phyloP scores from a whole-genome alignment of 2,888 invertebrate species.

The Coleophora flavipennella region DNA sequence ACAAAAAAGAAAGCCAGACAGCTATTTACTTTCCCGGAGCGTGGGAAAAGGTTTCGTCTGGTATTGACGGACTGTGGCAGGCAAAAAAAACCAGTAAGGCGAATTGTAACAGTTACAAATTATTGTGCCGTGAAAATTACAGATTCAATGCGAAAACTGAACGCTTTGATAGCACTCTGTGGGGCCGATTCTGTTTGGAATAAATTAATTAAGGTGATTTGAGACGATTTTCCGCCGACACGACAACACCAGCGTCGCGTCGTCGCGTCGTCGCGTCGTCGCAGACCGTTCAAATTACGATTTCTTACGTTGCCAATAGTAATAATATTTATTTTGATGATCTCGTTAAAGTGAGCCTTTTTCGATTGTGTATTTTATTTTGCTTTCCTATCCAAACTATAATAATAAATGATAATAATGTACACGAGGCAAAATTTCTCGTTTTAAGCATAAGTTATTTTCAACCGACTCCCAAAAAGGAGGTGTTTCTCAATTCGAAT shows the following conservation, averaged over 20 bases:
- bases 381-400: too few relatives aligned
- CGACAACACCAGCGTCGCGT: too few relatives aligned
- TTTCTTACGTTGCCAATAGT: slow-evolving; percentile 39
- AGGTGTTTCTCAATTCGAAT: too few relatives aligned
- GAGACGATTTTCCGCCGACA: slow-evolving; percentile 54
- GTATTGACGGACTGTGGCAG: not conserved
- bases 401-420: too few relatives aligned
- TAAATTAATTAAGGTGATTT: slow-evolving; percentile 67
- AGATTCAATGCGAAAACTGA: slow-evolving; percentile 64
- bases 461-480: too few relatives aligned
- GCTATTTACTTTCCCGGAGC: slow-evolving; percentile 52
- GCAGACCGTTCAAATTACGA: slow-evolving; percentile 56
- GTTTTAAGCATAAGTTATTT: too few relatives aligned
- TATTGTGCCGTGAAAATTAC: slow-evolving; percentile 69
- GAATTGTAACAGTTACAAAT: slow-evolving; percentile 61
- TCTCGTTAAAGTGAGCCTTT: too few relatives aligned
- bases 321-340: slow-evolving; percentile 15
- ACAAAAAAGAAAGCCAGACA: slow-evolving; percentile 48
- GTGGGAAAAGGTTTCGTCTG: slow-evolving; percentile 52
- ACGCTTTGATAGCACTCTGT: slow-evolving; percentile 54
- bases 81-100: slow-evolving; percentile 51
- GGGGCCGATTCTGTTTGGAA: slow-evolving; percentile 59
- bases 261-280: slow-evolving; percentile 29
- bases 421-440: too few relatives aligned
- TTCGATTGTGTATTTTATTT: too few relatives aligned